A percentile compares a stretch with the other conserved stretches of the same genome.
These are phyloP conservation scores for Cardinalis cardinalis DNA, from an alignment of 2,113 vertebrate species.

Conservation along the genomic window DNA sequence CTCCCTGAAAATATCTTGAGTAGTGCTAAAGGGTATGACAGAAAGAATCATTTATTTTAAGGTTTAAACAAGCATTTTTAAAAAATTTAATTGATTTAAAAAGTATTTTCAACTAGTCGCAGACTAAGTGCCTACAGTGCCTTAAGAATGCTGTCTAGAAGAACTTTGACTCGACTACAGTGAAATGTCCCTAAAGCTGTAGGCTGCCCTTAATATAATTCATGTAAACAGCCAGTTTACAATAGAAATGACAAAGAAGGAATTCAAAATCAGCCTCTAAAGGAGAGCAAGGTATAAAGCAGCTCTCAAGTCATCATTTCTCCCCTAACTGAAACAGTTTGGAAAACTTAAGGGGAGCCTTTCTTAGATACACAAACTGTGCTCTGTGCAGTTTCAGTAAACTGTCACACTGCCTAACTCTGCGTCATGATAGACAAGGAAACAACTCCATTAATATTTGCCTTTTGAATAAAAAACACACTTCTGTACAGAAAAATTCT, in stretches of 20 bases:
- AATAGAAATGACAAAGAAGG: background rate
- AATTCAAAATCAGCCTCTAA: background rate
- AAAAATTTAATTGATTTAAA: background rate
- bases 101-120: background rate
- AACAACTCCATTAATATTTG: background rate
- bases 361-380: background rate
- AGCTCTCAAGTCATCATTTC: background rate
- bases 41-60: background rate
- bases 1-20: background rate
- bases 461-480: background rate
- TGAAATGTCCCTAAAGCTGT: background rate
- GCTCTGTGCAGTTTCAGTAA: background rate
- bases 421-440: background rate
- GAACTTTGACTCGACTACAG: background rate
- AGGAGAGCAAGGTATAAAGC: background rate
- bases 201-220: background rate
- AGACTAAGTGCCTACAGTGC: background rate
- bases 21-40: background rate
- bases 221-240: background rate
- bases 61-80: background rate
- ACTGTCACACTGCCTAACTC: background rate
- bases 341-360: background rate
- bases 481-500: background rate
- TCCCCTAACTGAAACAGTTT: background rate
- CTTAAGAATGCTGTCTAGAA: background rate